Base-by-base conservation (phyloP, 1,140 invertebrate species). In the Drosophila santomea region DNA sequence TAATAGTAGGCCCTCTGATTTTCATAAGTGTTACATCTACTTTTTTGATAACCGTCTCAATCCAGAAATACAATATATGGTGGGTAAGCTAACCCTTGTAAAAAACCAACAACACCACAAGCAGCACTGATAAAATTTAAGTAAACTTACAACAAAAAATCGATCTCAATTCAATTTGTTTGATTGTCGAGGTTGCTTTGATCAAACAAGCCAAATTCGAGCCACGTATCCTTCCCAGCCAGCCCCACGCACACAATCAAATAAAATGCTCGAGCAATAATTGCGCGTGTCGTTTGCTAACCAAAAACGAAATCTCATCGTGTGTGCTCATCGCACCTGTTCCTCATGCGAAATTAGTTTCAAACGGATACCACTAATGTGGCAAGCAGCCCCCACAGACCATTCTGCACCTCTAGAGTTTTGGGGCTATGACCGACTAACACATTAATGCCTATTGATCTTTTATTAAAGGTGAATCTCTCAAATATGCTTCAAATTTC, bases 121-220 rank as follows among this genome's bases (percentile, higher is more conserved):
- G 3, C 17, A 32, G 4, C n/a, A 2, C n/a, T 5, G 4, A 4
- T 32, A 4, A 50, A 35, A 11, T 35, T 17, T 11, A 32, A 35
- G 28, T 60, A 57, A 75, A 72, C 69, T 75, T 60, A 74, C 35
- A 59, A 55, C 45, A 17, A 59, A 81, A 82, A 86, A 86, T 86
- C 83, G 83, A 86, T 88, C 80, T 69, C 66, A 82, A 86, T 88
- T 86, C 72, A 86, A 86, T 86, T 86, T 88, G 79, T 88, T 83
- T 86, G 84, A 88, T 89, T 88, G 79, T 57, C 39, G 38, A 48
- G 48, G 43, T 64, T 74, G 41, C 64, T 89, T 69, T 80, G 83
- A 88, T 88, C 84, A 88, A 88, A 88, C 84, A 72, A 69, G 76
- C 79, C 73, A 61, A 80, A 88, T 88, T 84, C 83, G 43, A 66